These are phyloP conservation scores for Hippotragus niger DNA, from an alignment of 2,113 vertebrate species.

Conservation along the genomic window DNA sequence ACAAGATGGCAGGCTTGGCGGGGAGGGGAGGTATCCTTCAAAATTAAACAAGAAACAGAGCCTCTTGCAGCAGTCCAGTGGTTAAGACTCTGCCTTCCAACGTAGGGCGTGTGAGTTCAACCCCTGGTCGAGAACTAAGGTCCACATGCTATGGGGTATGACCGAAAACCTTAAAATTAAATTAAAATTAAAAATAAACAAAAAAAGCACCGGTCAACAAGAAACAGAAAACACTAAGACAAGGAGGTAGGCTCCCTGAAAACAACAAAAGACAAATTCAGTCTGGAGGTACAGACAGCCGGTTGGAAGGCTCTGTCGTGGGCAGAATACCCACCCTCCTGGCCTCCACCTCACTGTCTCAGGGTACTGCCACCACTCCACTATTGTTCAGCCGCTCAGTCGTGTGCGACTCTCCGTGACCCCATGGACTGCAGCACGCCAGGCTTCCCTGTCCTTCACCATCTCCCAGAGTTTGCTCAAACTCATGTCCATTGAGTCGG, in stretches of 20 bases:
- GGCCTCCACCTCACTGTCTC: background rate
- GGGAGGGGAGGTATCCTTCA: background rate
- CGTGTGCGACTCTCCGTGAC: accelerated
- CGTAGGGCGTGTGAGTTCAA: accelerated
- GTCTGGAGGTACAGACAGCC: background rate
- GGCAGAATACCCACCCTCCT: background rate
- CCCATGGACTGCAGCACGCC: background rate
- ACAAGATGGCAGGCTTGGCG: background rate
- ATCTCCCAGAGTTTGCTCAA: background rate
- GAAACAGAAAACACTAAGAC: background rate
- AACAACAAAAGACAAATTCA: background rate
- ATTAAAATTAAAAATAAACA: background rate
- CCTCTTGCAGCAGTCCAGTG: background rate
- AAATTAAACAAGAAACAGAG: background rate
- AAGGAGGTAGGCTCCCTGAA: background rate
- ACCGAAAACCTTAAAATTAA: background rate
- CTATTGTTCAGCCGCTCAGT: accelerated
- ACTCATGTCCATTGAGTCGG: background rate
- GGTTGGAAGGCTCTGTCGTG: background rate
- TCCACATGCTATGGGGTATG: background rate
- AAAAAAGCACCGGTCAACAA: background rate
- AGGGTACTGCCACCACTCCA: background rate
- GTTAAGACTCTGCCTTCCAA: background rate
- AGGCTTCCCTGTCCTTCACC: background rate
- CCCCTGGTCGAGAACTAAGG: background rate